Evolutionary conservation across 2,888 invertebrate genomes (phyloP), one percentile per base, ranked within the genome.

Genomic region (Dasypolia templi): DNA sequence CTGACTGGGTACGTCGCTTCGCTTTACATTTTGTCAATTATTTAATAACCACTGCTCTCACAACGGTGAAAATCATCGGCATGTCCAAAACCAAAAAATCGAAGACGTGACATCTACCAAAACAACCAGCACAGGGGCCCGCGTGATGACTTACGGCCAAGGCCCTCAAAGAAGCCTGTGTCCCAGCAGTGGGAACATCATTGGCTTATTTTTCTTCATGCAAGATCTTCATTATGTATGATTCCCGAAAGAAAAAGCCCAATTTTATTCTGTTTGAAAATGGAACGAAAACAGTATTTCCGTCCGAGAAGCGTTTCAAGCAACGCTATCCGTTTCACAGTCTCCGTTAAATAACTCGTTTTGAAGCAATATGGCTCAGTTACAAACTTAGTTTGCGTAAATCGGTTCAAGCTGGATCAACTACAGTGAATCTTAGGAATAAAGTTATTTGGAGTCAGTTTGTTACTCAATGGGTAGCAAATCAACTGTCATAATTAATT

Each of bases 321-420:
- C 44, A 26, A 44, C 1, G 35, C 22, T 46, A 75, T 39, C 75
- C 44, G 11, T 26, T 75, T 53, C 46, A 56, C 29, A 51, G 75
- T 66, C 22, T 55, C 35, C 29, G 39, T 75, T 46, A 66, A 65
- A 51, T 66, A 53, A 66, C 61, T 75, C 17, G 55, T 56, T 22
- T 17, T 32, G 2, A 66, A 75, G 66, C 81, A 81, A 79, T 66
- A 81, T 75, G 66, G 65, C 81, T 75, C 75, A 66, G 75, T 77
- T 81, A 81, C 62, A 66, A 65, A 77, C 75, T 66, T 62, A 77
- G 66, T 77, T 81, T 22, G 44, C n/a, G 61, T 44, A 29, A 46
- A 80, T 46, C 64, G 75, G 75, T 81, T 75, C 75, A 66, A 66
- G 22, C 75, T 75, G 55, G 29, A 46, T 51, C 62, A 46, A 77